Percentiles rank a stretch among this genome's conserved stretches.
phyloP scores from a whole-genome alignment of 2,888 invertebrate species.

The Stenchaetothrips biformis region DNA sequence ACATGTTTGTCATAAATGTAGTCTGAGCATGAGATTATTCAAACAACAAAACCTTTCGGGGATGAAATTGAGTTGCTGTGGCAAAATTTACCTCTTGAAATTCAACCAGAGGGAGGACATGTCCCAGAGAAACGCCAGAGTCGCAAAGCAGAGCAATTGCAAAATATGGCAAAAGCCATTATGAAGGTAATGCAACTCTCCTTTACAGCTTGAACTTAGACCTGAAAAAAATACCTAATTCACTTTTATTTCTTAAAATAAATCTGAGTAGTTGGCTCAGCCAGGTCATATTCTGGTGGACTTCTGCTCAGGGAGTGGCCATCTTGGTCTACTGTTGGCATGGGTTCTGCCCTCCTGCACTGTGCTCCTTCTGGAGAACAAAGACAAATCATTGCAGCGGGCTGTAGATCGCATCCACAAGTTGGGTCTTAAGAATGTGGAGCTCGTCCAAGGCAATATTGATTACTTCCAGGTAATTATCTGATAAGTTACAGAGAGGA shows the following conservation, averaged over 20 bases:
- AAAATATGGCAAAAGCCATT: conserved; percentile 74
- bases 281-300: conserved; percentile 74
- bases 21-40: not conserved
- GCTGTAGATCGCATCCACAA: conserved; percentile 65
- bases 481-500: not conserved
- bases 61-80: conserved; percentile 57
- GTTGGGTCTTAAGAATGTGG: conserved; percentile 67
- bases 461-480: conserved; percentile 60
- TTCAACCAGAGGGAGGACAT: conserved; percentile 72
- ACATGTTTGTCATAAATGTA: not conserved
- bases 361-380: conserved; percentile 83
- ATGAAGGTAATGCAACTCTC: conserved; percentile 46
- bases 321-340: conserved; percentile 82
- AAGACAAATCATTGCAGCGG: conserved; percentile 74
- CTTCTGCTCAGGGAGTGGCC: conserved; percentile 92
- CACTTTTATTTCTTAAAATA: not conserved
- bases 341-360: conserved; percentile 70
- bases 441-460: conserved; percentile 79
- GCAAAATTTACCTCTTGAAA: conserved; percentile 64
- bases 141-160: conserved; percentile 80
- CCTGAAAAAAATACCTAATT: not conserved
- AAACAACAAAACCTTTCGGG: conserved; percentile 44
- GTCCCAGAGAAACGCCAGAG: conserved; percentile 67
- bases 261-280: conserved; percentile 51
- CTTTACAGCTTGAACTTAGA: not conserved